Base-by-base conservation (phyloP, 2,113 vertebrate genomes). In the Hystrix cristata region DNA sequence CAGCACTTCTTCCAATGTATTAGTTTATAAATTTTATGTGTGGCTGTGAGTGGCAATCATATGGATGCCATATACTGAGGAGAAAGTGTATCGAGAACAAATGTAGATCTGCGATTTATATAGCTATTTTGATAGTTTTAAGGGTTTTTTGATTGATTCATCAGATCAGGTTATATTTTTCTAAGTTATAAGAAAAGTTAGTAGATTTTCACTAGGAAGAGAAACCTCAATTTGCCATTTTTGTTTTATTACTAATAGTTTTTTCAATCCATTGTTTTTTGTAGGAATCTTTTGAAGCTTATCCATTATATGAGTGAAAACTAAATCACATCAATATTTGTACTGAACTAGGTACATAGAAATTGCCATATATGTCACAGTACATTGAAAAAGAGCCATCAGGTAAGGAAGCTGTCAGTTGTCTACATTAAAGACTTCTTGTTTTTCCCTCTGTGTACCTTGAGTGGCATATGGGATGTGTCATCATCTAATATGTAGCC, bases 281-380 rank as follows among this genome's bases (percentile, higher is more conserved):
- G 21, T 94, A 98, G 97, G 92, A 92, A 90, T 96, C 59, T 82
- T 71, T 81, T 95, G 74, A 81, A 80, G 48, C 90, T 87, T 93
- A 72, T 55, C 60, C 3, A 23, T 34, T 72, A 59, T 90, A 25
- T 90, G 95, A 90, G n/a, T 91, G 62, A 90, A 95, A 96, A 67
- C 43, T 74, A 95, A 94, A 38, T 94, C 21, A 27, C 80, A 79
- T 51, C 86, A 43, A 51, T 72, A 95, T 82, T 95, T 96, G 59
- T 81, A 67, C 65, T 95, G 90, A 93, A 72, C 79, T 90, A 81
- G 74, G 78, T 29, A 51, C 53, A 83, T 9, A 7, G 60, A 92
- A 93, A 16, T 81, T 88, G 25, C 81, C 84, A 82, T 46, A 76
- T 60, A 98, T 98, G 97, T 98, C 97, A 92, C 97, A 97, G 59